Evolutionary conservation across 2,888 invertebrate species (phyloP).

Genomic region (Apotomis capreana): DNA sequence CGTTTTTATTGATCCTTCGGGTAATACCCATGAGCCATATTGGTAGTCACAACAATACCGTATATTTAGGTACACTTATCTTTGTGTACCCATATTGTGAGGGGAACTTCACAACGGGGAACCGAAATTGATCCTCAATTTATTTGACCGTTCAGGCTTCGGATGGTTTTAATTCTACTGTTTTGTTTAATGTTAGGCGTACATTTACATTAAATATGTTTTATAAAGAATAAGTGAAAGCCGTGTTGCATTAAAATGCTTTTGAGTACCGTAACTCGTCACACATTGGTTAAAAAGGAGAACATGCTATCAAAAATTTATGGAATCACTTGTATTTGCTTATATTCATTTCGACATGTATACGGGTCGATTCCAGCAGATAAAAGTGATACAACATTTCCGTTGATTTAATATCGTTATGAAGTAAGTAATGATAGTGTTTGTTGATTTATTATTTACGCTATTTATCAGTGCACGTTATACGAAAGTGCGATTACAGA

Average conservation of each 20-base stretch:
- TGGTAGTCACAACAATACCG: neutral
- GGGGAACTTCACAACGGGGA: neutral
- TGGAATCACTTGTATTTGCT: neutral
- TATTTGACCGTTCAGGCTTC: too few species aligned
- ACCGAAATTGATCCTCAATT: too few species aligned
- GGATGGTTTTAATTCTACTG: too few species aligned
- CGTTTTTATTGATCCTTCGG: constrained; percentile 2
- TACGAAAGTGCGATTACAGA: neutral
- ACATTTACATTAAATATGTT: too few species aligned
- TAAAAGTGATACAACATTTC: constrained; percentile 11
- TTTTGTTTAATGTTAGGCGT: too few species aligned
- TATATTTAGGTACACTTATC: neutral
- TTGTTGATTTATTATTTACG: constrained; percentile 3
- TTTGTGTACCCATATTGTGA: neutral
- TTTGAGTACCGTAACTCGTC: too few species aligned
- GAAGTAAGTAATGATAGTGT: neutral
- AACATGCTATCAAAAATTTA: too few species aligned
- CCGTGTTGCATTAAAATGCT: too few species aligned
- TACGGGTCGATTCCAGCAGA: constrained; percentile 2
- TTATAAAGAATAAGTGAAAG: too few species aligned
- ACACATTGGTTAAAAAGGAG: too few species aligned
- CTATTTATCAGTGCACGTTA: neutral
- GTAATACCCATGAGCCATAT: constrained; percentile 20
- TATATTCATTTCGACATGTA: neutral
- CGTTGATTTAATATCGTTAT: constrained; percentile 3